These are phyloP conservation scores for Acropternis orthonyx DNA, from an alignment of 2,797 vertebrate species.

Conservation along the genomic window DNA sequence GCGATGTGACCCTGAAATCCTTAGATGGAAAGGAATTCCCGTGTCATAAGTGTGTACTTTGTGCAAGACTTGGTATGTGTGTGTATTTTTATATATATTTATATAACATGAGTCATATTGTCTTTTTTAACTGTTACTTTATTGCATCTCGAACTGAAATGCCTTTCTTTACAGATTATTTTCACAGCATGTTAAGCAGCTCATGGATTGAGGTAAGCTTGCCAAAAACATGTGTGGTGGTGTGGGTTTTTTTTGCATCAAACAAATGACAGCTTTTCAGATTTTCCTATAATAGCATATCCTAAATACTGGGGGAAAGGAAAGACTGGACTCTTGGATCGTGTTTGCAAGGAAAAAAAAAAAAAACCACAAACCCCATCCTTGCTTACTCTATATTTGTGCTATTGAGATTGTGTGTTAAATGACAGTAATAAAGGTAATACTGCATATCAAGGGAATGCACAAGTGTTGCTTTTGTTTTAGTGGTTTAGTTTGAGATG, in stretches of 20 bases:
- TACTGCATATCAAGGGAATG: not conserved
- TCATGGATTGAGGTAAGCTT: slow-evolving; percentile 94
- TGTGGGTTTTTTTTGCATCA: not conserved
- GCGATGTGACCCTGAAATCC: slow-evolving; percentile 92
- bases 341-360: not conserved
- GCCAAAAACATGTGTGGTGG: not conserved
- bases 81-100: not conserved
- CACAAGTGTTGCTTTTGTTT: not conserved
- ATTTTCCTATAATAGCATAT: not conserved
- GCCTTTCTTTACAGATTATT: slow-evolving; percentile 87
- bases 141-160: slow-evolving; percentile 39
- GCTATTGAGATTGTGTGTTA: not conserved
- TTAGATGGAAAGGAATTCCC: slow-evolving; percentile 93
- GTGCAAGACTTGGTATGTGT: slow-evolving; percentile 91
- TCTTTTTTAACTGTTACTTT: slow-evolving; percentile 1
- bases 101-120: not conserved
- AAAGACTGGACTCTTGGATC: not conserved
- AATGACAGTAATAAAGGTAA: not conserved
- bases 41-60: slow-evolving; percentile 96
- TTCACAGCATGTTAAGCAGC: slow-evolving; percentile 95
- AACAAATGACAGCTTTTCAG: not conserved
- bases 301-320: not conserved
- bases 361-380: accelerated
- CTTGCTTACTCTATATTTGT: not conserved
- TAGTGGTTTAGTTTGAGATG: not conserved